These are phyloP conservation scores for Hyalella azteca DNA, from an alignment of 2,888 invertebrate genomes.

Conservation along the genomic window DNA sequence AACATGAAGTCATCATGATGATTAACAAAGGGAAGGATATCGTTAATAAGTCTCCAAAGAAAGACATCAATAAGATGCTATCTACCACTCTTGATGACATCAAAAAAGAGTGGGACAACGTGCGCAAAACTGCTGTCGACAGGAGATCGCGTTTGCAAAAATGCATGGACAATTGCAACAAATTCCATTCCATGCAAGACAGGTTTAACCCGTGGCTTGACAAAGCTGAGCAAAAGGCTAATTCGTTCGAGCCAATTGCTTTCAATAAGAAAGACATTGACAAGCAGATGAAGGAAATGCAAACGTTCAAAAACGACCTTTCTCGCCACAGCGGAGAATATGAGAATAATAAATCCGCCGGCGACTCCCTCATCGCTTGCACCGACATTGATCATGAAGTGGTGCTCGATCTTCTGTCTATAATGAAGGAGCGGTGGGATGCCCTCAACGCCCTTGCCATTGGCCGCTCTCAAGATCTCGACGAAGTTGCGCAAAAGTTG, in stretches of 20 bases:
- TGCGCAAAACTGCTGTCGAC: slow-evolving; percentile 86
- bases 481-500: slow-evolving; percentile 73
- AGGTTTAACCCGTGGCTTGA: slow-evolving; percentile 86
- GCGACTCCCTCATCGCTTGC: slow-evolving; percentile 84
- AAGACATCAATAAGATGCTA: slow-evolving; percentile 69
- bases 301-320: slow-evolving; percentile 88
- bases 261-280: slow-evolving; percentile 86
- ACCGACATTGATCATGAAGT: slow-evolving; percentile 92
- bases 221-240: slow-evolving; percentile 83
- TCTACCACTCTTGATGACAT: slow-evolving; percentile 86
- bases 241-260: slow-evolving; percentile 74
- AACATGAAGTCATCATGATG: slow-evolving; percentile 92
- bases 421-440: slow-evolving; percentile 89
- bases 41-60: slow-evolving; percentile 65
- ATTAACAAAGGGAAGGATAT: slow-evolving; percentile 86
- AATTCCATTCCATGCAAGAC: slow-evolving; percentile 85
- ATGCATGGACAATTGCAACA: slow-evolving; percentile 89
- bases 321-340: slow-evolving; percentile 93
- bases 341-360: slow-evolving; percentile 83
- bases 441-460: slow-evolving; percentile 82
- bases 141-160: slow-evolving; percentile 85
- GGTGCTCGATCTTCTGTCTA: slow-evolving; percentile 80
- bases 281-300: slow-evolving; percentile 84
- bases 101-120: slow-evolving; percentile 88
- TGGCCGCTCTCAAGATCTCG: slow-evolving; percentile 78